Evolutionary conservation across 2,113 vertebrate species (phyloP).

Genomic region (Varanus komodoensis): DNA sequence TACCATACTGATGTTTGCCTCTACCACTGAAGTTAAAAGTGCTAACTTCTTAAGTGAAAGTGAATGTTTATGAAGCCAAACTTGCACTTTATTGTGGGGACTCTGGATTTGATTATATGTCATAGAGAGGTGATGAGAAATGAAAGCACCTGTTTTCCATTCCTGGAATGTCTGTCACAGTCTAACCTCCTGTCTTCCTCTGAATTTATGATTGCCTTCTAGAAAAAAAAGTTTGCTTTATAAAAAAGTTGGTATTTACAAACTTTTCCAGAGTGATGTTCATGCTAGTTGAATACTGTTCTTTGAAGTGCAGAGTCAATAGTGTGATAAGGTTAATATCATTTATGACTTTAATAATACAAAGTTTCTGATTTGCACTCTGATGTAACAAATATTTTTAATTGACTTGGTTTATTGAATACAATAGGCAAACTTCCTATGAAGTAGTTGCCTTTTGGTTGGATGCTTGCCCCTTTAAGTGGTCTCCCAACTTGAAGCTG

Average conservation of each 20-base stretch:
- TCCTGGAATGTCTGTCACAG: not conserved
- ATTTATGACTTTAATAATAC: not conserved
- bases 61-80: not conserved
- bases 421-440: not conserved
- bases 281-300: not conserved
- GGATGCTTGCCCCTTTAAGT: not conserved
- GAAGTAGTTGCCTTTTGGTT: not conserved
- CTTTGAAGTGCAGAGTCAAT: not conserved
- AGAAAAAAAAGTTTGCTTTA: not conserved
- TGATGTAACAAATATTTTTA: not conserved
- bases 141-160: not conserved
- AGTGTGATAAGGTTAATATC: not conserved
- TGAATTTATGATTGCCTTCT: not conserved
- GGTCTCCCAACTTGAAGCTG: not conserved
- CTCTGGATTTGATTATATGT: not conserved
- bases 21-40: constrained; percentile 15
- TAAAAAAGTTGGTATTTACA: not conserved
- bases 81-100: not conserved
- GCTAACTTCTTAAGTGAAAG: not conserved
- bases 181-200: not conserved
- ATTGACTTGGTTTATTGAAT: not conserved
- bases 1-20: constrained; percentile 13
- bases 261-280: not conserved
- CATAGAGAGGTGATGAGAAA: not conserved
- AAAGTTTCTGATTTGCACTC: not conserved